A percentile compares a stretch with the other conserved stretches of the same genome.
Conservation (phyloP, 2,113 vertebrate species). For the Seriola dumerili region DNA sequence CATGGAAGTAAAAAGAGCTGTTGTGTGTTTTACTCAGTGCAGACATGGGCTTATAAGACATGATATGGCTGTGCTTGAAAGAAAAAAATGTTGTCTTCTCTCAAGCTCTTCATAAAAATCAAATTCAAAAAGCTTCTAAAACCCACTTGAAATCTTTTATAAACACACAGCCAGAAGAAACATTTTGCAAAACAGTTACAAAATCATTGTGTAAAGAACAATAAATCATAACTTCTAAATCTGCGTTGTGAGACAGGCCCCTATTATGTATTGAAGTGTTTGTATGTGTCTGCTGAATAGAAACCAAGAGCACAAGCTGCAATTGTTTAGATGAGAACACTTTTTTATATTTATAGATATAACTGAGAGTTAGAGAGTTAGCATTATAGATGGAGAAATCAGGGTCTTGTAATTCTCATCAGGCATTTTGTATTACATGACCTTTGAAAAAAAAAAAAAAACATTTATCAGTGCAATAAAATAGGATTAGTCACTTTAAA, state of each 20-base stretch:
- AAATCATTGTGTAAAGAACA: conserved; percentile 33
- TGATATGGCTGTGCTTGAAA: not conserved
- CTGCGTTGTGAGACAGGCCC: conserved; percentile 22
- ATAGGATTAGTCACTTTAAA: not conserved
- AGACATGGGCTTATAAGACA: not conserved
- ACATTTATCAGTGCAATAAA: not conserved
- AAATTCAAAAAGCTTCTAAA: not conserved
- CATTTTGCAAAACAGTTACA: not conserved
- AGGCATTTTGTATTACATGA: not conserved
- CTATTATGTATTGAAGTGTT: conserved; percentile 4
- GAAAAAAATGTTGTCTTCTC: conserved; percentile 1
- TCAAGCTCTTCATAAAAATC: conserved; percentile 10
- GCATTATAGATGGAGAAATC: not conserved
- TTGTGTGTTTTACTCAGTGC: not conserved
- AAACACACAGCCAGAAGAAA: conserved; percentile 19
- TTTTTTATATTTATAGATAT: conserved; percentile 10
- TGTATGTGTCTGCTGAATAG: not conserved
- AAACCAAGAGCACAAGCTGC: not conserved
- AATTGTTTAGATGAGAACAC: conserved; percentile 26
- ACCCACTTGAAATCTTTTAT: not conserved
- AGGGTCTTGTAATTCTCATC: not conserved
- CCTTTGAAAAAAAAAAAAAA: conserved; percentile 15
- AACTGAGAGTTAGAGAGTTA: not conserved
- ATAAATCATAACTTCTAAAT: conserved; percentile 20
- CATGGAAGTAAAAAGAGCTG: not conserved